Evolutionary conservation across 1,140 invertebrate genomes (phyloP), one percentile per base, ranked within the genome.

Genomic region (Pogonomyrmex barbatus): DNA sequence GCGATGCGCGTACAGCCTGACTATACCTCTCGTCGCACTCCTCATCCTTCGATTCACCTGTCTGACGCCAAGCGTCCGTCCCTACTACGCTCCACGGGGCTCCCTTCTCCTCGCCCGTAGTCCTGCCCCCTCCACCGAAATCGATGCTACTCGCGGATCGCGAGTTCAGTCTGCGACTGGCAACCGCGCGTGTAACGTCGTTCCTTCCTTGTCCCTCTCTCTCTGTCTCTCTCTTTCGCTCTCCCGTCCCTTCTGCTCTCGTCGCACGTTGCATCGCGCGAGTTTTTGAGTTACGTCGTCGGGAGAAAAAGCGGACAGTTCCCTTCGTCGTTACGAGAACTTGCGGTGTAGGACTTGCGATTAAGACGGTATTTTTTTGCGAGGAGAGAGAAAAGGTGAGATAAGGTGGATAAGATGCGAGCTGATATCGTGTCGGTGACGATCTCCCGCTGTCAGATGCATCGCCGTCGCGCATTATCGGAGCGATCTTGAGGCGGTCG

Each of bases 101-200:
- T 85, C 52, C 63, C 63, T 9, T 24, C 36, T 62, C 83, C 67
- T 56, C 68, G 78, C 71, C 76, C 76, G 78, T 87, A 86, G 90
- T 87, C 82, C 87, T 82, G 58, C 87, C 84, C 87, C 89, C 89
- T 79, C 90, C 87, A 90, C 87, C 91, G 91, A 92, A 92, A 92
- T 92, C 91, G 91, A 92, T 92, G 91, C 91, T 88, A 89, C 90
- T 91, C 90, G 88, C 91, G 88, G 89, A 90, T 90, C 89, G 90
- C 86, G 87, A 90, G 89, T 91, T 92, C 91, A 92, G 91, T 92
- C 91, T 91, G 90, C 91, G 90, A 92, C 89, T 91, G 84, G 91
- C 90, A 88, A 88, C 88, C 89, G 91, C 89, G 90, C 85, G 87
- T 85, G 79, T 88, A 83, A 90, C 91, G 50, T 91, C 90, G 89